These are phyloP conservation scores for Aratinga solstitialis DNA, from an alignment of 2,797 vertebrate species.

Conservation along the genomic window DNA sequence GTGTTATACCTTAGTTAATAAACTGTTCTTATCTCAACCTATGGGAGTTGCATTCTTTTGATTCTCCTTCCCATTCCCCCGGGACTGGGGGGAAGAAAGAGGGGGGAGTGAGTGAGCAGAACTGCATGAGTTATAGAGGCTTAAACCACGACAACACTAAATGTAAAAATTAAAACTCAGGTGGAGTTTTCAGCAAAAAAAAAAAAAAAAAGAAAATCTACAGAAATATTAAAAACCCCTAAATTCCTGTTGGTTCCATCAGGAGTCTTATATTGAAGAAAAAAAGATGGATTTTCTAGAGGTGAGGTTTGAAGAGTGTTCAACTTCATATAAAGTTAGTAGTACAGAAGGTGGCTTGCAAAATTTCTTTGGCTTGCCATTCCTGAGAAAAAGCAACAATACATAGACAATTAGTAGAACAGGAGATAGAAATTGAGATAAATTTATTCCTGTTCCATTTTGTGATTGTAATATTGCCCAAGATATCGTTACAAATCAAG, in stretches of 20 bases:
- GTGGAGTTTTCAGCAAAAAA: neutral
- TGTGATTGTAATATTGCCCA: neutral
- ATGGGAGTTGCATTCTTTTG: too few relatives aligned
- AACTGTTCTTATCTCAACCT: too few relatives aligned
- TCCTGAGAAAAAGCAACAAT: neutral
- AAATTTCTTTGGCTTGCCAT: neutral
- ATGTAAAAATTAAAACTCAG: neutral
- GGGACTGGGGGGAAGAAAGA: too few relatives aligned
- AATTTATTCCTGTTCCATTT: neutral
- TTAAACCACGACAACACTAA: neutral
- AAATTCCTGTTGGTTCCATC: neutral
- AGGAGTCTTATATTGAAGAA: rapidly evolving
- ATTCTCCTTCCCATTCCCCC: too few relatives aligned
- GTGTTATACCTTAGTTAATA: too few relatives aligned
- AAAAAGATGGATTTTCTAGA: neutral
- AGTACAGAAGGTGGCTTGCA: neutral
- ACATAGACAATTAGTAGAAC: neutral
- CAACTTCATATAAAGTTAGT: neutral
- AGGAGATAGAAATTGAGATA: neutral
- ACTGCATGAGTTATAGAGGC: too few relatives aligned
- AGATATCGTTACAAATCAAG: neutral
- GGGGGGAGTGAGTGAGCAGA: too few relatives aligned
- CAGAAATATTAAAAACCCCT: rapidly evolving
- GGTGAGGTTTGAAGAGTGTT: neutral
- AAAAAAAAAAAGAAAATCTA: neutral